Conservation (phyloP, 2,888 invertebrate species). For the Amblyjoppa fuscipennis region DNA sequence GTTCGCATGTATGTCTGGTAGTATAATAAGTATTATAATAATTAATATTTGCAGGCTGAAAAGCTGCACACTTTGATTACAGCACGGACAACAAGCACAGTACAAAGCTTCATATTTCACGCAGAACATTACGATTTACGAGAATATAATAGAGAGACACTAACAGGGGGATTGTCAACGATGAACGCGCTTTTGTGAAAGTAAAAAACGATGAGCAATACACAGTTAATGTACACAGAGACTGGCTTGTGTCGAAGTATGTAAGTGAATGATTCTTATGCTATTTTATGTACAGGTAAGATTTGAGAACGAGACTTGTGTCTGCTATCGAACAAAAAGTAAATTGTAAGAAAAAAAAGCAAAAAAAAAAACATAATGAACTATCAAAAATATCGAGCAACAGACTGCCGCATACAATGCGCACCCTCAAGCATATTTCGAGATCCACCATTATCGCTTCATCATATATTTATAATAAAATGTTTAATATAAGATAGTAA, state of each 20-base stretch:
- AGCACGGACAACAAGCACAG: constrained; percentile 68
- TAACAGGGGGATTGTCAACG: constrained; percentile 21
- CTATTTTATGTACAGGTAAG: constrained; percentile 27
- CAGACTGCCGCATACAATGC: constrained; percentile 57
- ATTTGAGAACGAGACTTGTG: neutral
- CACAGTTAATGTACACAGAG: constrained; percentile 13
- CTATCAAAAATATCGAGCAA: constrained; percentile 48
- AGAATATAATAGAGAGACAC: constrained; percentile 19
- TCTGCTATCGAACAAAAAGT: constrained; percentile 26
- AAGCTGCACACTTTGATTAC: constrained; percentile 68
- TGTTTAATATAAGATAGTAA: constrained; percentile 48
- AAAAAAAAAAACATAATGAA: constrained; percentile 26
- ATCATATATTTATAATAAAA: constrained; percentile 55
- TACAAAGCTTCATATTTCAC: constrained; percentile 60
- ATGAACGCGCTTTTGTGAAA: constrained; percentile 51
- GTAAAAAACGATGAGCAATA: constrained; percentile 48
- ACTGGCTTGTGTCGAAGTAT: constrained; percentile 55
- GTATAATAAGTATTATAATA: constrained; percentile 9
- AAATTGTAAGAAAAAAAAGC: constrained; percentile 25
- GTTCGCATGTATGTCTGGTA: constrained; percentile 31
- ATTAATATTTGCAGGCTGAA: constrained; percentile 56
- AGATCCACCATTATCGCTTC: constrained; percentile 81
- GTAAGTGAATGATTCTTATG: constrained; percentile 36
- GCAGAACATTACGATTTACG: constrained; percentile 44
- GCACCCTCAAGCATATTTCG: constrained; percentile 80